Evolutionary conservation across 2,888 invertebrate genomes (phyloP), one percentile per base, ranked within the genome.

Genomic region (Acholoe squamosa): DNA sequence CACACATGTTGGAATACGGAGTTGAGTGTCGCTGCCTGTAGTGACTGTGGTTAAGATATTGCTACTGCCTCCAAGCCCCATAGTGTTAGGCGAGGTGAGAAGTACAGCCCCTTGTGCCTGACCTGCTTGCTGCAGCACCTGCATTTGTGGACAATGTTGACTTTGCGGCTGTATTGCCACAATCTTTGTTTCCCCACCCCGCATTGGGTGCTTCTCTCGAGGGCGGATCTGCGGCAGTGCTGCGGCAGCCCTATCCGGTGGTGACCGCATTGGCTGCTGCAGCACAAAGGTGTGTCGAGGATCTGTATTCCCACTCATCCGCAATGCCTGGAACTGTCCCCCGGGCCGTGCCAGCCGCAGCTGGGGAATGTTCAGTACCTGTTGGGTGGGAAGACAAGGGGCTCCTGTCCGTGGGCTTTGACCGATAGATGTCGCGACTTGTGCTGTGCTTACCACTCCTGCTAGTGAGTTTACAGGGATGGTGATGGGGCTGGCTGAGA

Each of bases 321-420:
- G 52, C 14, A 86, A 19, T 0, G 86, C 54, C 86, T 86, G 86
- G 10, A 86, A 56, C 22, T 52, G 86, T 0, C 22, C 43, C 22
- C 80, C 80, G 12, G 54, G 54, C 10, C 54, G 52, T 5, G 67
- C 19, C n/a, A 89, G 28, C 16, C 22, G 71, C n/a, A 89, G 28
- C 31, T 51, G 61, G 22, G 89, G 89, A n/a, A 89, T 89, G 89
- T 89, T 89, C n/a, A 89, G 51, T 12, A 89, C 89, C 52, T 89
- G 89, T 22, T 56, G 76, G 10, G 25, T 16, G 16, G 28, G 76
- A 0, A 71, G 12, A 43, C 19, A 12, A 14, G 89, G 89, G 22
- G 19, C 22, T n/a, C 52, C 52, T 22, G 33, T 52, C 0, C 89
- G 61, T 0, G 71, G 89, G 67, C 67, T 25, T 1, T 34, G 43